Conservation (phyloP, 2,888 invertebrate genomes). For the Pammene fasciana region DNA sequence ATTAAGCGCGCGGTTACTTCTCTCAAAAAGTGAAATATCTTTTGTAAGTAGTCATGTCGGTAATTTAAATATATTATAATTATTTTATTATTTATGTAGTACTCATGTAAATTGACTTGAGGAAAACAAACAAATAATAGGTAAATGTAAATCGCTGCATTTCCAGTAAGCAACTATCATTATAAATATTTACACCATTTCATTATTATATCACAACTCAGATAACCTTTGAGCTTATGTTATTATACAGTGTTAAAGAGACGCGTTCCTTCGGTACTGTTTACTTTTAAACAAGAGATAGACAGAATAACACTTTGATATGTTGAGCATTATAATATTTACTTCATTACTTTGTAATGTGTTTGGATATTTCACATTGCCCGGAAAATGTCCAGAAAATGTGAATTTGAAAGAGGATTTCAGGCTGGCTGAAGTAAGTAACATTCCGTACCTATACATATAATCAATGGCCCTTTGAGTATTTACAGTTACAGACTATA, state of each 20-base stretch:
- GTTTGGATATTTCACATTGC: constrained; percentile 64
- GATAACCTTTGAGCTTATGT: constrained; percentile 48
- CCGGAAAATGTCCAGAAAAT: constrained; percentile 68
- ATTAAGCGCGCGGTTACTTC: too few species aligned
- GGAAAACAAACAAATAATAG: constrained; percentile 6
- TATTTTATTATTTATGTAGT: too few species aligned
- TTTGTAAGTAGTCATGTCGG: too few species aligned
- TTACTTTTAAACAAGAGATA: constrained; percentile 7
- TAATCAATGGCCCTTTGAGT: too few species aligned
- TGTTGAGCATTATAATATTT: constrained; percentile 55
- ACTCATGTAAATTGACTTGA: not conserved
- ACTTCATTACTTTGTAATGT: constrained; percentile 51
- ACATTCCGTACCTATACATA: too few species aligned
- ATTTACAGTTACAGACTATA: too few species aligned
- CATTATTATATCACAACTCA: constrained; percentile 16
- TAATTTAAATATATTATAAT: too few species aligned
- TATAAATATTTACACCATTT: constrained; percentile 17
- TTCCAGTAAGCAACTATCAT: constrained; percentile 1
- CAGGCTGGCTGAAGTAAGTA: constrained; percentile 64
- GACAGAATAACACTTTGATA: constrained; percentile 43
- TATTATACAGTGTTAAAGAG: constrained; percentile 26
- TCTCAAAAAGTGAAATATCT: too few species aligned
- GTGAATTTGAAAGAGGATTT: constrained; percentile 63
- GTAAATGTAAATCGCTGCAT: not conserved
- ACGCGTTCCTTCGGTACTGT: constrained; percentile 6